These are phyloP conservation scores for Mormyrus lacerda DNA, from an alignment of 2,113 vertebrate genomes.

Conservation along the genomic window DNA sequence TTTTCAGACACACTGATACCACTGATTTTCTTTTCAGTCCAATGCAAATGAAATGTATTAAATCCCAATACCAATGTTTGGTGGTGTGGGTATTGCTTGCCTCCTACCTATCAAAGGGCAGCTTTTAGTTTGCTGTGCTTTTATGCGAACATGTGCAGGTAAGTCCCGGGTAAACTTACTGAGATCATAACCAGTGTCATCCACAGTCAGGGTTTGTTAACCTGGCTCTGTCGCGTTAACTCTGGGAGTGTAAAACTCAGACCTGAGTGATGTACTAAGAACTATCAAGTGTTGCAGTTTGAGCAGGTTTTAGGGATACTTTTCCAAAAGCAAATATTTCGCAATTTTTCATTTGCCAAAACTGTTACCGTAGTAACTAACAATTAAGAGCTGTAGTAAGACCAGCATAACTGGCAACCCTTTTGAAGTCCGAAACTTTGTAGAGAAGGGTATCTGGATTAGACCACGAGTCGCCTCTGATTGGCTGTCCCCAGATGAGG, in stretches of 20 bases:
- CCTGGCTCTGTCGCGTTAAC: background rate
- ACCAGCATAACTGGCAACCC: background rate
- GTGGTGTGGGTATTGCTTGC: no score
- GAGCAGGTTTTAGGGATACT: background rate
- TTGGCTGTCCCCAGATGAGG: constrained; percentile 70
- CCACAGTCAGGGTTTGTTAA: background rate
- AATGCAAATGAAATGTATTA: no score
- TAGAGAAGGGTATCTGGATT: background rate
- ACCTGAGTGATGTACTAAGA: background rate
- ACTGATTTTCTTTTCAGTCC: no score
- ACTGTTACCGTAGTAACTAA: background rate
- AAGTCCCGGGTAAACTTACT: background rate
- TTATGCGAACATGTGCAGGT: background rate
- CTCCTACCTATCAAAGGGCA: no score
- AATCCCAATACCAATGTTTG: no score
- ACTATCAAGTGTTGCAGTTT: background rate
- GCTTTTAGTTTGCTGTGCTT: background rate
- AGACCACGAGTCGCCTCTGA: background rate
- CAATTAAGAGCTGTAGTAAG: background rate
- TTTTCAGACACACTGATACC: no score
- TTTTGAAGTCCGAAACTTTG: background rate
- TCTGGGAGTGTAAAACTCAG: background rate
- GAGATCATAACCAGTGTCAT: background rate
- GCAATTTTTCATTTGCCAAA: background rate
- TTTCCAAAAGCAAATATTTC: background rate